Base-by-base conservation (phyloP, 2,113 vertebrate species). In the Coptodon rendalli region DNA sequence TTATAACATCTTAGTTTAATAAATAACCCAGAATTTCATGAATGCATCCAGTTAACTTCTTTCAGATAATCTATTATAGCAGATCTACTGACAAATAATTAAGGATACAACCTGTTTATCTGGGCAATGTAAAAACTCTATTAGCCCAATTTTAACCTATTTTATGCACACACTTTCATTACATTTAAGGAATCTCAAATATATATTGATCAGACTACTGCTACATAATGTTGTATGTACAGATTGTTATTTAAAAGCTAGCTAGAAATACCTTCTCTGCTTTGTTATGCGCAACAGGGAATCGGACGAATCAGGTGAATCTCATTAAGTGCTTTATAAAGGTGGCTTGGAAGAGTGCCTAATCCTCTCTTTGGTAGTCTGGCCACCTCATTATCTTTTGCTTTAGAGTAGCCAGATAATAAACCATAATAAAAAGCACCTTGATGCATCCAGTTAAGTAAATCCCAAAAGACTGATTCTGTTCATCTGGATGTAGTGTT, bases 301-400 rank as follows among this genome's bases (percentile, higher is more conserved):
- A 73, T 45, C 38, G 16, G 66, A 16, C 2, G 7, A 71, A 71
- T 73, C 38, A 45, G 66, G 38, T 45, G 66, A 68, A 81, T 91
- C 87, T 80, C 16, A 63, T 87, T 79, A 86, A 48, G 87, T 79
- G 48, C 31, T 87, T 91, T 52, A 19, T 22, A 22, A 82, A 61
- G 6, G 79, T 38, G 66, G 43, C n/a, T 43, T 88, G 86, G 50
- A 61, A 76, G 43, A 45, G 81, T 36, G 57, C 80, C 76, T 91
- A 89, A 90, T 90, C 86, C 56, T 45, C 14, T 43, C 53, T 81
- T 79, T 53, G 5, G 59, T 45, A 17, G 90, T 90, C 89, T 90
- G 84, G 78, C 14, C 13, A 34, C 54, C 52, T 86, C 68, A 27
- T 89, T 68, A 87, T 61, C 34, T 63, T 66, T 82, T 27, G n/a